Evolutionary conservation across 2,888 invertebrate species (phyloP), one percentile per base, ranked within the genome.

Genomic region (Cryptus armator): DNA sequence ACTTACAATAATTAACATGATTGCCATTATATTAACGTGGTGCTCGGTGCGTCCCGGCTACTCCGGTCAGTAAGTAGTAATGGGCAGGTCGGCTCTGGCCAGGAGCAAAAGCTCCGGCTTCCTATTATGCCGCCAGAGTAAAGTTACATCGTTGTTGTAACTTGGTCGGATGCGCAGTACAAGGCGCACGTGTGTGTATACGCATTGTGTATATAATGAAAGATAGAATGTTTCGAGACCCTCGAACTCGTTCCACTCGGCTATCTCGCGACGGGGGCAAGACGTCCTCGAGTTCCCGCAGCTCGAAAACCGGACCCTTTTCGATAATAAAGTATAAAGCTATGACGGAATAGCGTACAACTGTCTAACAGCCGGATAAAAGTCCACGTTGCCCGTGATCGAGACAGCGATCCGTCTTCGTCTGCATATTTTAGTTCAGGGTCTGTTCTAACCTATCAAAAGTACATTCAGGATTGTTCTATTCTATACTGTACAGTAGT

Each of bases 1-100:
- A 90, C 91, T 92, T 92, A 91, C 90, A 90, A 91, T 93, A 93
- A 92, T 93, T 93, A 93, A 93, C 93, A 91, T 92, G 92, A 92
- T 91, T 91, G 92, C 91, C 90, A 92, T 93, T 93, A 92, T 90
- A 91, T 90, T 89, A 90, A 91, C 89, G 90, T 89, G 89, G 86
- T 88, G 89, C 78, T 80, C 89, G 88, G 83, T 84, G 78, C 72
- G 70, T 84, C 74, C 82, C 64, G 75, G 79, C 82, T 76, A 79
- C 85, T 79, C 70, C 71, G 75, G 75, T 72, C 75, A 56, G 87
- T 88, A 89, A 32, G 64, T 88, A 86, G 87, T 89, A 90, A 91
- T 90, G 89, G 90, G 71, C 87, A 89, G 88, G 87, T 87, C 86
- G 86, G 83, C 70, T 72, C 46, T 77, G 68, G 70, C 66, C 75